Percentiles rank a stretch among this genome's conserved stretches.
Evolutionary conservation across 2,797 vertebrate genomes (phyloP).

Genomic region (Silurus aristotelis): DNA sequence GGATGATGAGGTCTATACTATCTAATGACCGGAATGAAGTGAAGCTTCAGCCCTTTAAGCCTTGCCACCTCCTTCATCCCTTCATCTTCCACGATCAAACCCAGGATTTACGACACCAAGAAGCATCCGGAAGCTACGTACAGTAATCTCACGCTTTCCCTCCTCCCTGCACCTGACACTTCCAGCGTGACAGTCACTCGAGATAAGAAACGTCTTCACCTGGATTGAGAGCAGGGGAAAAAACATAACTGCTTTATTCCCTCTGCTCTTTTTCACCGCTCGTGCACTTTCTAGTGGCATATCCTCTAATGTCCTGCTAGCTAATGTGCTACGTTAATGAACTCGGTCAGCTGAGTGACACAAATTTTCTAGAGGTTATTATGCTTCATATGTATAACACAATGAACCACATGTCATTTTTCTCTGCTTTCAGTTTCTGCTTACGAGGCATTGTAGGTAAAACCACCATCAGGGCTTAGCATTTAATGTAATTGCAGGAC

Average conservation of each 20-base stretch:
- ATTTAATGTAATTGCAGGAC: not conserved
- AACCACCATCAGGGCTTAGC: not conserved
- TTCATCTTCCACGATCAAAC: conserved; percentile 54
- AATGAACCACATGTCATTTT: not conserved
- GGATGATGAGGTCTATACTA: conserved; percentile 48
- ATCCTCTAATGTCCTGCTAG: not conserved
- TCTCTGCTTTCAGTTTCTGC: not conserved
- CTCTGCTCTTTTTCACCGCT: not conserved
- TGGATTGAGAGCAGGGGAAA: conserved; percentile 58
- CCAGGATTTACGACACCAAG: conserved; percentile 56
- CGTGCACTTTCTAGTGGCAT: not conserved
- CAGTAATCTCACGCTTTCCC: conserved; percentile 51
- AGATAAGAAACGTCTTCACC: conserved; percentile 56
- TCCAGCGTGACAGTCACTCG: conserved; percentile 57
- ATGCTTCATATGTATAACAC: not conserved
- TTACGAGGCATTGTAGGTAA: conserved; percentile 12
- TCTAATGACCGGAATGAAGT: conserved; percentile 57
- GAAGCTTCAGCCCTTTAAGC: conserved; percentile 51
- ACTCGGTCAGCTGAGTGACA: not conserved
- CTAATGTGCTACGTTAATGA: not conserved
- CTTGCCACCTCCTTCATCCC: conserved; percentile 53
- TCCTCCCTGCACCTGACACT: conserved; percentile 53
- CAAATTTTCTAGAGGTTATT: not conserved
- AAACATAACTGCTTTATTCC: conserved; percentile 50
- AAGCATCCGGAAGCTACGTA: conserved; percentile 53